Evolutionary conservation across 2,888 invertebrate species (phyloP).

Genomic region (Melanotus villosus): DNA sequence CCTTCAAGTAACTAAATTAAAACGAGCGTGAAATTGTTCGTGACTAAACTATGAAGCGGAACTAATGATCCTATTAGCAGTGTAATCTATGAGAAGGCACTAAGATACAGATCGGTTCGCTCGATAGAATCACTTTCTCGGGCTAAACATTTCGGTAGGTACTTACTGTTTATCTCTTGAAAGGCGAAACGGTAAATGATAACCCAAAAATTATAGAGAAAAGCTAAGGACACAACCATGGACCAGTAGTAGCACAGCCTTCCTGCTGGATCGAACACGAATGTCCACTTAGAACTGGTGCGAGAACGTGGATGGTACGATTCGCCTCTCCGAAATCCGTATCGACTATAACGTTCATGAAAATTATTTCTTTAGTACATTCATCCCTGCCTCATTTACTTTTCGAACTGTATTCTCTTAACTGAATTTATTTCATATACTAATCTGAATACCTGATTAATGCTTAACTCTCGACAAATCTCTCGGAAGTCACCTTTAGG

Average conservation of each 20-base stretch:
- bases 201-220: conserved; percentile 98
- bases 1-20: conserved; percentile 22
- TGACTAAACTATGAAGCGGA: conserved; percentile 29
- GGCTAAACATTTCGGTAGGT: conserved; percentile 13
- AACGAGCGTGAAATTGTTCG: conserved; percentile 20
- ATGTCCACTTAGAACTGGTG: conserved; percentile 86
- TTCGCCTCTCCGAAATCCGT: conserved; percentile 74
- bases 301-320: conserved; percentile 77
- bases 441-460: no score
- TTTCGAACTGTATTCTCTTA: conserved; percentile 2
- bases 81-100: conserved; percentile 24
- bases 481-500: no score
- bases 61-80: conserved; percentile 20
- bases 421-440: no score
- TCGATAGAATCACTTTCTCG: not conserved
- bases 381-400: conserved; percentile 14
- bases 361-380: conserved; percentile 1
- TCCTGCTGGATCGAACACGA: conserved; percentile 98
- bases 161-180: conserved; percentile 93
- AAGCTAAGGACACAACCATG: conserved; percentile 95
- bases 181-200: conserved; percentile 99
- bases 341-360: conserved; percentile 64
- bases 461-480: no score
- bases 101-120: conserved; percentile 2
- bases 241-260: conserved; percentile 97